Conservation (phyloP, 1,140 invertebrate species). For the Colletes gigas region DNA sequence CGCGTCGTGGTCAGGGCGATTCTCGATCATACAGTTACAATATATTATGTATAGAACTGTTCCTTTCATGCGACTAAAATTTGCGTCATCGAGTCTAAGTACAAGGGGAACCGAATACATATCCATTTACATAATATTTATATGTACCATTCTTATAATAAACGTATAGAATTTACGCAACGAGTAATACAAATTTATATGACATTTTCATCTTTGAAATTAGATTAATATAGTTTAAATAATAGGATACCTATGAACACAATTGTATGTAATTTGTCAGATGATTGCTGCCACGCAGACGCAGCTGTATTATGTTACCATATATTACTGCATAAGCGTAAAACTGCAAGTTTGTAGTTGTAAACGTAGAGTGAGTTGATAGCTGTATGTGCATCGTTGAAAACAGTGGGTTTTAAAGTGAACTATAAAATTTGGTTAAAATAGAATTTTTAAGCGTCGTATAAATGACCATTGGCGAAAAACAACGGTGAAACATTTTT, state of each 20-base stretch:
- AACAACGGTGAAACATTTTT: not conserved
- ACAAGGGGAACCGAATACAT: not conserved
- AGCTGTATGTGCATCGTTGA: not conserved
- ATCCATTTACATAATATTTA: not conserved
- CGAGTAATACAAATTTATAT: not conserved
- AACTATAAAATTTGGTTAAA: not conserved
- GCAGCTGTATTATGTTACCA: not conserved
- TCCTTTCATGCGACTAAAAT: too few species aligned
- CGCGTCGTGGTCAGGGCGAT: too few species aligned
- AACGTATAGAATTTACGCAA: not conserved
- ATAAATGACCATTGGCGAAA: not conserved
- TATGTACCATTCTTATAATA: not conserved
- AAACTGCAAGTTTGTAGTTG: slow-evolving; percentile 26
- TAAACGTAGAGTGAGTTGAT: slow-evolving; percentile 6
- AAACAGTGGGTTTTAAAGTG: not conserved
- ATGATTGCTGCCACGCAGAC: slow-evolving; percentile 39
- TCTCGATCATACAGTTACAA: too few species aligned
- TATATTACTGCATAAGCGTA: slow-evolving; percentile 19
- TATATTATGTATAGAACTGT: too few species aligned
- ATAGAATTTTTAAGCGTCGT: not conserved
- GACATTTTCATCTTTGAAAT: not conserved
- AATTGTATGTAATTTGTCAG: slow-evolving; percentile 28
- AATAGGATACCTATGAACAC: not conserved
- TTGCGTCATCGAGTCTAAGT: not conserved
- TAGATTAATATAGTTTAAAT: not conserved